Percentiles rank a stretch among this genome's conserved stretches.
These are phyloP conservation scores for Mimas tiliae DNA, from an alignment of 2,888 invertebrate genomes.

Conservation along the genomic window DNA sequence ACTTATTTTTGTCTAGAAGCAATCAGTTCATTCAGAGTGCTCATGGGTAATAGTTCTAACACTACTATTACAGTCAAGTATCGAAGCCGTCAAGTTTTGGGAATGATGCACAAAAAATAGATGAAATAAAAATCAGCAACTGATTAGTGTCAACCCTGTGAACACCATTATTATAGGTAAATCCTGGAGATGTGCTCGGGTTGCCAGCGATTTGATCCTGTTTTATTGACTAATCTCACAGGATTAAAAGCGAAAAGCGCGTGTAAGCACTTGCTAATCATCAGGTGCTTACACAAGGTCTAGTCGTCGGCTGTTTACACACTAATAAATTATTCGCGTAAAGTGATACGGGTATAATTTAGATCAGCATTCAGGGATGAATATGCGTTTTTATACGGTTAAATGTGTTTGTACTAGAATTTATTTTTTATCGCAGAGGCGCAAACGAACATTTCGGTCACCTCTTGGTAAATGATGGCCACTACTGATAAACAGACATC, in stretches of 20 bases:
- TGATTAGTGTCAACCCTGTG: not conserved
- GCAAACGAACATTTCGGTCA: too few species aligned
- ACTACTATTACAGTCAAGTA: too few species aligned
- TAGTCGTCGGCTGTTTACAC: not conserved
- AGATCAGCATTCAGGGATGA: not conserved
- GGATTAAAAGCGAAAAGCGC: not conserved
- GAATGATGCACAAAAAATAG: too few species aligned
- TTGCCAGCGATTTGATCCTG: constrained; percentile 2
- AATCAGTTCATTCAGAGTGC: too few species aligned
- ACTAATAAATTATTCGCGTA: not conserved
- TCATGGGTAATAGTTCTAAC: too few species aligned
- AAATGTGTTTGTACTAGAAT: not conserved
- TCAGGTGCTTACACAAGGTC: not conserved
- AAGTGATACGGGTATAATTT: not conserved
- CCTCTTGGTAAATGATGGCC: too few species aligned
- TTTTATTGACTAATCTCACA: constrained; percentile 4
- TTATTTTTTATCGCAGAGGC: too few species aligned
- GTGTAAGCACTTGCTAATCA: not conserved
- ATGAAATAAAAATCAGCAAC: not conserved
- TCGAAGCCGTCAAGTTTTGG: too few species aligned
- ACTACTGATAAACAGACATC: too few species aligned
- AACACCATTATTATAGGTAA: not conserved
- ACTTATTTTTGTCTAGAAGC: too few species aligned
- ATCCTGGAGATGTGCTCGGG: constrained; percentile 3
- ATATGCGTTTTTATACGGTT: not conserved